Conservation (phyloP, 1,140 invertebrate species). For the Cepaea nemoralis region DNA sequence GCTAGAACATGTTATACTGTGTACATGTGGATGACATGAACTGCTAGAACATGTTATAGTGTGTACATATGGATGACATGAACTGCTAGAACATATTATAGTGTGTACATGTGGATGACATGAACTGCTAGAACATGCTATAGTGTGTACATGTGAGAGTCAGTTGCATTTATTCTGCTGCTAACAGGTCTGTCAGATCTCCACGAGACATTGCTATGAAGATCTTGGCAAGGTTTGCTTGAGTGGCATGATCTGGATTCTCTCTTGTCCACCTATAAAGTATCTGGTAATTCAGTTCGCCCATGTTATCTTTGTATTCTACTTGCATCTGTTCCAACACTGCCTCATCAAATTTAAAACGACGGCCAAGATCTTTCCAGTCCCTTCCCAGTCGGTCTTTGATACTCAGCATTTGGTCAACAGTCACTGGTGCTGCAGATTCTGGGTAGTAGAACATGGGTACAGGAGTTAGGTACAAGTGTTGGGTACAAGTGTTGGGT, state of each 20-base stretch:
- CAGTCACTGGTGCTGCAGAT: neutral
- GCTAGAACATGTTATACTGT: too few relatives aligned
- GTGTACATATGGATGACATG: too few relatives aligned
- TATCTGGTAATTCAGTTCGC: constrained; percentile 22
- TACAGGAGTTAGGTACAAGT: too few relatives aligned
- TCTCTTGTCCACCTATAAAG: neutral
- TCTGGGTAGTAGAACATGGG: neutral
- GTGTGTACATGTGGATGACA: too few relatives aligned
- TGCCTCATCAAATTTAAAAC: neutral
- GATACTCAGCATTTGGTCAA: constrained; percentile 10
- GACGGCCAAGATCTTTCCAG: constrained; percentile 29
- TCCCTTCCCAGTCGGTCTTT: constrained; percentile 21
- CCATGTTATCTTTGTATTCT: neutral
- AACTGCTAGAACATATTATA: too few relatives aligned
- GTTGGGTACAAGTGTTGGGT: too few relatives aligned
- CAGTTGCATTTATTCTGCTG: neutral
- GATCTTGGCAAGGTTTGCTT: neutral
- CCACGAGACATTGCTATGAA: neutral
- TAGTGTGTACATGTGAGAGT: too few relatives aligned
- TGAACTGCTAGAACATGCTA: too few relatives aligned
- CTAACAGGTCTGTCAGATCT: constrained; percentile 24
- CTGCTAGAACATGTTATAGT: too few relatives aligned
- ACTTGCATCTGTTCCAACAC: neutral
- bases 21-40: too few relatives aligned
- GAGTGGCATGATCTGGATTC: neutral